These are phyloP conservation scores for Falco naumanni DNA, from an alignment of 2,797 vertebrate species.

Conservation along the genomic window DNA sequence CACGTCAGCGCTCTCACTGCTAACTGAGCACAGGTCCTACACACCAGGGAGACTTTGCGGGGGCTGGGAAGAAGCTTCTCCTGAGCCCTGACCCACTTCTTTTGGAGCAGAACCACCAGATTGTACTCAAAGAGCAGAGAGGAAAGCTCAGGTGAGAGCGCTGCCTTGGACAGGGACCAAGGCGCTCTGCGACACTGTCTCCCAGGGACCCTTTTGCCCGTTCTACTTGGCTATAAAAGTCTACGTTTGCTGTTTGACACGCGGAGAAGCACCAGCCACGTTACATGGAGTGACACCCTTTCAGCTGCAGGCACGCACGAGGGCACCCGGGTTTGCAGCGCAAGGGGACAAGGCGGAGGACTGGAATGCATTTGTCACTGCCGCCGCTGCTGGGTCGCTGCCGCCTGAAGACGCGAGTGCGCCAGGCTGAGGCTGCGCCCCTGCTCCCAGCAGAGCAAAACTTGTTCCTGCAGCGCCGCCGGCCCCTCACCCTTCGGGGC, in stretches of 20 bases:
- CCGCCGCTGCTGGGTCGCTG: too few species aligned
- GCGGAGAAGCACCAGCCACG: background rate
- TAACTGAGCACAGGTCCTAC: background rate
- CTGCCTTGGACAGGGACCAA: too few species aligned
- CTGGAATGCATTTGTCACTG: too few species aligned
- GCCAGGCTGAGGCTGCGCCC: too few species aligned
- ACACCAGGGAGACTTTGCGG: background rate
- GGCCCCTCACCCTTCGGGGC: background rate
- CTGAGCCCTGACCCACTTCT: background rate
- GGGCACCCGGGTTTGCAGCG: rapidly evolving
- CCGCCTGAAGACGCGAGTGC: too few species aligned
- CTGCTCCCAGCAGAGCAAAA: too few species aligned
- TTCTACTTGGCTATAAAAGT: too few species aligned
- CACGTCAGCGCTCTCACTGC: background rate
- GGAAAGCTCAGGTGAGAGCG: background rate
- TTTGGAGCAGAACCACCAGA: background rate
- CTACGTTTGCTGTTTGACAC: too few species aligned
- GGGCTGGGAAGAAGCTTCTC: background rate
- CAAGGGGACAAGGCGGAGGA: rapidly evolving
- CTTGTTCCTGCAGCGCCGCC: too few species aligned
- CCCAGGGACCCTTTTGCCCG: too few species aligned
- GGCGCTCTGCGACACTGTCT: too few species aligned
- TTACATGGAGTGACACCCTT: background rate
- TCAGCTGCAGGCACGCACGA: rapidly evolving
- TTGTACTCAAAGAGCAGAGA: too few species aligned